Evolutionary conservation across 2,797 vertebrate genomes (phyloP).

Genomic region (Anabacerthia variegaticeps): DNA sequence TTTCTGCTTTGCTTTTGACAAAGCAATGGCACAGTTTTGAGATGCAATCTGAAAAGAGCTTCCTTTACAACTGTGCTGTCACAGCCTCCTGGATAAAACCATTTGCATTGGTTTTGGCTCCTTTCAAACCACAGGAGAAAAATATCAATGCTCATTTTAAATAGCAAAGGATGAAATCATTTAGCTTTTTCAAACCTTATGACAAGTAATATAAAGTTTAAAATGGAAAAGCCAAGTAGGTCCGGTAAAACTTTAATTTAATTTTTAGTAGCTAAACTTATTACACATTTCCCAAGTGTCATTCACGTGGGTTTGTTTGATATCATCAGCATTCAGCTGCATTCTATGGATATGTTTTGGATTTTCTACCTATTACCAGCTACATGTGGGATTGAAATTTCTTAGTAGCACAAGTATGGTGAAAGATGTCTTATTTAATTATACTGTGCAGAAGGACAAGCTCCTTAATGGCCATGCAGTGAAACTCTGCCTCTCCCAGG

Average conservation of each 20-base stretch:
- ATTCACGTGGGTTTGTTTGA: not conserved
- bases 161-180: not conserved
- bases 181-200: not conserved
- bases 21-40: not conserved
- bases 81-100: not conserved
- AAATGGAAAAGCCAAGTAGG: not conserved
- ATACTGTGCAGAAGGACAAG: not conserved
- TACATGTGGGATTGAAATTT: not conserved
- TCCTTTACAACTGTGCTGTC: not conserved
- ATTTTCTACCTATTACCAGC: not conserved
- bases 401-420: not conserved
- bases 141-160: conserved; percentile 3
- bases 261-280: not conserved
- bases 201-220: not conserved
- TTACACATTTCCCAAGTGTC: not conserved
- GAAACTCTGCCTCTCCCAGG: not conserved
- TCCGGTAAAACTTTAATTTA: not conserved
- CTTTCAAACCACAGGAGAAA: not conserved
- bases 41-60: not conserved
- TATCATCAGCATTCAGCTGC: not conserved
- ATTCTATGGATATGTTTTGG: not conserved
- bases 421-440: not conserved
- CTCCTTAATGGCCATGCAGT: not conserved
- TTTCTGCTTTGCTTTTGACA: not conserved
- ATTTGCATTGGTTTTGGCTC: not conserved